phyloP scores from a whole-genome alignment of 2,888 invertebrate genomes.

The Mesorhabditis spiculigera region DNA sequence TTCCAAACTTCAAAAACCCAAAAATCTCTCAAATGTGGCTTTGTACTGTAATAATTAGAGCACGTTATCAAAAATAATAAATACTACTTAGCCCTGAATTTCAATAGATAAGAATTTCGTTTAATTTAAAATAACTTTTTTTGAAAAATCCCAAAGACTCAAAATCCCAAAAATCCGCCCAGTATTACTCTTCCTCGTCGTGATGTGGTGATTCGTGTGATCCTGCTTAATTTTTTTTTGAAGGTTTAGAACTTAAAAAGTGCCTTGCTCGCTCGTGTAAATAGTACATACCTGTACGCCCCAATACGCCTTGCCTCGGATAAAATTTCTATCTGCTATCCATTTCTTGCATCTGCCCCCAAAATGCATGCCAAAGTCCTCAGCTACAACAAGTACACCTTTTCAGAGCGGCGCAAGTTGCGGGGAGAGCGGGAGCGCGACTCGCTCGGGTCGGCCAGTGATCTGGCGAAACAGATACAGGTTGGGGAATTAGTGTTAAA shows the following conservation, averaged over 20 bases:
- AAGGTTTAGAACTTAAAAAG: not conserved
- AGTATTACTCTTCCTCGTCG: too few relatives aligned
- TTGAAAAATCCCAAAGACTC: too few relatives aligned
- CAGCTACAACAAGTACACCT: not conserved
- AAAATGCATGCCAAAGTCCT: not conserved
- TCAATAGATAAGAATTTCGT: too few relatives aligned
- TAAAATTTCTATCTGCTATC: not conserved
- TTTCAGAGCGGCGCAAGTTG: not conserved
- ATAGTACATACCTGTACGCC: not conserved
- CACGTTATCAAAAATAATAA: too few relatives aligned
- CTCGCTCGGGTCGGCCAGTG: constrained; percentile 27
- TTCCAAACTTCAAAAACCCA: too few relatives aligned
- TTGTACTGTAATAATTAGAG: too few relatives aligned
- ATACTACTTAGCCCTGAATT: too few relatives aligned
- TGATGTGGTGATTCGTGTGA: not conserved
- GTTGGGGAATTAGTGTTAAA: constrained; percentile 7
- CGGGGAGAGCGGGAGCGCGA: constrained; percentile 19
- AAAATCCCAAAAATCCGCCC: too few relatives aligned
- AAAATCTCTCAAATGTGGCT: too few relatives aligned
- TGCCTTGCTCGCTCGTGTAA: not conserved
- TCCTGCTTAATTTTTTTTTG: not conserved
- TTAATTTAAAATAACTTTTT: too few relatives aligned
- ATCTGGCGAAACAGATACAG: constrained; percentile 20
- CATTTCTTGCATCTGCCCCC: not conserved
- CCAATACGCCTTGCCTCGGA: not conserved